Percentiles rank a stretch among this genome's conserved stretches.
These are phyloP conservation scores for Arenaria interpres DNA, from an alignment of 2,113 vertebrate species.

Conservation along the genomic window DNA sequence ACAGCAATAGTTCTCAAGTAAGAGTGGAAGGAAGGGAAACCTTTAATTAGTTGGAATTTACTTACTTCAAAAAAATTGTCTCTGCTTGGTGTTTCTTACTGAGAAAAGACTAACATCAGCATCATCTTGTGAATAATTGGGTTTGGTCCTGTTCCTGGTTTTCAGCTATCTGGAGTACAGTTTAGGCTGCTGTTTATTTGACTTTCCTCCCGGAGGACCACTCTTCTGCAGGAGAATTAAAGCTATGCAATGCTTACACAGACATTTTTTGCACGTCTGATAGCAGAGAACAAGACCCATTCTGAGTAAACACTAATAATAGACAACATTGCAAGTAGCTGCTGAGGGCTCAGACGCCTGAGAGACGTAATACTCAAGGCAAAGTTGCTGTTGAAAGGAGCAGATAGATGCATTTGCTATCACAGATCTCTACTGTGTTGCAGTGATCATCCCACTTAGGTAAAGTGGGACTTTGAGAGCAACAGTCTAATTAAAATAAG, in stretches of 20 bases:
- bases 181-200: conserved; percentile 59
- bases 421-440: neutral
- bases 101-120: conserved; percentile 35
- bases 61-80: neutral
- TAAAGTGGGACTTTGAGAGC: conserved; percentile 38
- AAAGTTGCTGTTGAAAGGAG: neutral
- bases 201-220: conserved; percentile 27
- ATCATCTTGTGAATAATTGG: neutral
- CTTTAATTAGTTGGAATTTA: conserved; percentile 34
- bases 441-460: neutral
- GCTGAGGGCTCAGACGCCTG: neutral
- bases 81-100: neutral
- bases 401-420: neutral
- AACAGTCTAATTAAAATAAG: conserved; percentile 59
- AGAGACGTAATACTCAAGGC: neutral
- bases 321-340: neutral
- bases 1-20: neutral
- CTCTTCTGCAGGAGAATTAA: conserved; percentile 31
- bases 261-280: conserved; percentile 17
- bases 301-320: conserved; percentile 46
- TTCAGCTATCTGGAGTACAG: neutral
- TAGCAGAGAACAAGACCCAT: neutral
- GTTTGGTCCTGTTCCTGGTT: neutral
- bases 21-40: neutral
- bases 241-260: conserved; percentile 45